Evolutionary conservation across 1,140 invertebrate species (phyloP), one percentile per base, ranked within the genome.

Genomic region (Aplysia californica): DNA sequence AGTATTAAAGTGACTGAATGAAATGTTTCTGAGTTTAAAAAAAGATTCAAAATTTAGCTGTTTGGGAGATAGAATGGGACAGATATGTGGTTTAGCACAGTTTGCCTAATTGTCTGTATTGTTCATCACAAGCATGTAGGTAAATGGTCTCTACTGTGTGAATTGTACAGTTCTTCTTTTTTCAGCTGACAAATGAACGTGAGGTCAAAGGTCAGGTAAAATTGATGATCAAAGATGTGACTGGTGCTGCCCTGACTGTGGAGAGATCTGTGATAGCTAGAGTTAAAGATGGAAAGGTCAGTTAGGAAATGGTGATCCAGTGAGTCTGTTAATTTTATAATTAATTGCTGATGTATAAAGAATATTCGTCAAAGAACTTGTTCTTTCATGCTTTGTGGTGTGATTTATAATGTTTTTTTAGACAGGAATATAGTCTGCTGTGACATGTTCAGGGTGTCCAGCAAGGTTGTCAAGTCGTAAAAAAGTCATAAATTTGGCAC

Each of bases 201-300:
- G 86, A 93, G 90, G 90, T 93, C 1, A 88, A 90, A 85, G 93
- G 87, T 21, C 93, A 94, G 88, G 92, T 96, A 0, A 67, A 61
- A 31, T 15, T 72, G 29, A 61, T 72, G 56, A 72, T 72, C n/a
- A 1, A 23, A 3, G 70, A 72, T 39, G 56, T 72, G 10, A 68
- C 50, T 3, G 31, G 59, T n/a, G 41, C 38, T 29, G 29, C 15
- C 29, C 44, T 50, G 50, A 35, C 70, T 69, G 58, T 70, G 26
- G 26, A 71, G 61, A 18, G 39, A 38, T 73, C 58, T 29, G 59
- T 78, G 61, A 55, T 38, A 3, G 38, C 31, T 20, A 59, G 21
- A 55, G 31, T 65, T 10, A 71, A 36, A n/a, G 58, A 72, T 33
- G 56, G 55, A 6, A 69, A 72, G 35, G 74, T 68, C 5, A 56